Base-by-base conservation (phyloP, 2,113 vertebrate genomes). In the Phoxinus phoxinus region DNA sequence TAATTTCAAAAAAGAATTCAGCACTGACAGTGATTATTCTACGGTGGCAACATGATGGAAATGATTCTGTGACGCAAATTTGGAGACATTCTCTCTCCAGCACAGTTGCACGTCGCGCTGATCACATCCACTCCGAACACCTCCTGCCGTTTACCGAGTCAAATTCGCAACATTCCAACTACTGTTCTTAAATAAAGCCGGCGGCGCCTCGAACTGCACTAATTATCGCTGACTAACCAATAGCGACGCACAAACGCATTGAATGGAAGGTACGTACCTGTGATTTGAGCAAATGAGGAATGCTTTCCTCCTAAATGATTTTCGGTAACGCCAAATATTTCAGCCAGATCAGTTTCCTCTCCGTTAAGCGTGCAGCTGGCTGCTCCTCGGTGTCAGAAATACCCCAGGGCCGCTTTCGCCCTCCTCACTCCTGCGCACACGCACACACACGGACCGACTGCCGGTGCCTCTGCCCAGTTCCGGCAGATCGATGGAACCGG, bases 181-280 rank as follows among this genome's bases (percentile, higher is more conserved):
- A 41, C 12, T n/a, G n/a, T n/a, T 48, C 81, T 30, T 25, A 83
- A 83, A 83, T 48, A 73, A 72, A 86, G 71, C 35, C 58, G 77
- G 35, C 35, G 37, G 56, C 5, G 37, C 41, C 69, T 81, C 72
- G 58, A 85, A 85, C 74, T 80, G 83, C 76, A 59, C 86, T 67
- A 72, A 86, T 65, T 79, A 69, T 72, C 21, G 69, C 81, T 76
- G 84, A 74, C 69, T 74, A 81, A 44, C 82, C 71, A 75, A 85
- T 73, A 71, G 75, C 59, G 63, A 58, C 61, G 41, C 59, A 53
- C 61, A 81, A 83, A 84, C 81, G 69, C 25, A 84, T 35, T 37
- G 51, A 48, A 67, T 37, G 63, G 56, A 48, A 82, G 76, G 51
- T 51, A 87, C 93, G 75, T 91, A 95, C 94, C 94, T 94, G 92